Evolutionary conservation across 30 jellyfish, hydroid and myxozoan genomes (phyloP).

Genomic region (Turritopsis rubra): DNA sequence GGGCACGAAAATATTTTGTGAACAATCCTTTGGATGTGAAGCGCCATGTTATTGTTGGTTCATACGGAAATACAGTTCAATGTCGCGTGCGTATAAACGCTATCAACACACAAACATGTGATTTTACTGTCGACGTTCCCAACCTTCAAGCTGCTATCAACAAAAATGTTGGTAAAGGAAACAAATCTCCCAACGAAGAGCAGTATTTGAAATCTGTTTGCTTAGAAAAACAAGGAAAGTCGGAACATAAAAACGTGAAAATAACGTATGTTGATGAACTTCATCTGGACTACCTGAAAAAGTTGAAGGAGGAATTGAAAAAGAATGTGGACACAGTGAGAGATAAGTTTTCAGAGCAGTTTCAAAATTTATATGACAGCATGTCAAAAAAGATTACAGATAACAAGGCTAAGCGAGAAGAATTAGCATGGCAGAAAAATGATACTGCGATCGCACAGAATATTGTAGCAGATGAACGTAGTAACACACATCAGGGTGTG

Average conservation of each 20-base stretch:
- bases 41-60: background rate
- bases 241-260: background rate
- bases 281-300: background rate
- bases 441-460: background rate
- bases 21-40: background rate
- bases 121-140: background rate
- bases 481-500: background rate
- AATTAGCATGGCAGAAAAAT: background rate
- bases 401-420: background rate
- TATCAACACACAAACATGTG: background rate
- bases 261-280: background rate
- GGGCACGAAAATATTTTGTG: background rate
- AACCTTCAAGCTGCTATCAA: background rate
- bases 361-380: background rate
- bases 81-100: background rate
- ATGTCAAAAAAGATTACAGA: background rate
- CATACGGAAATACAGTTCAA: background rate
- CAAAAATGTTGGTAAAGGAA: background rate
- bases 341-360: background rate
- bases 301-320: background rate
- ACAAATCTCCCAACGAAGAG: background rate
- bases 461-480: background rate
- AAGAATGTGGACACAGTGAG: background rate
- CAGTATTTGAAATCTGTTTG: background rate
- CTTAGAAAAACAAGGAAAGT: background rate